phyloP scores from a whole-genome alignment of 64 coral and sea anemone genomes.

The Orbicella faveolata region DNA sequence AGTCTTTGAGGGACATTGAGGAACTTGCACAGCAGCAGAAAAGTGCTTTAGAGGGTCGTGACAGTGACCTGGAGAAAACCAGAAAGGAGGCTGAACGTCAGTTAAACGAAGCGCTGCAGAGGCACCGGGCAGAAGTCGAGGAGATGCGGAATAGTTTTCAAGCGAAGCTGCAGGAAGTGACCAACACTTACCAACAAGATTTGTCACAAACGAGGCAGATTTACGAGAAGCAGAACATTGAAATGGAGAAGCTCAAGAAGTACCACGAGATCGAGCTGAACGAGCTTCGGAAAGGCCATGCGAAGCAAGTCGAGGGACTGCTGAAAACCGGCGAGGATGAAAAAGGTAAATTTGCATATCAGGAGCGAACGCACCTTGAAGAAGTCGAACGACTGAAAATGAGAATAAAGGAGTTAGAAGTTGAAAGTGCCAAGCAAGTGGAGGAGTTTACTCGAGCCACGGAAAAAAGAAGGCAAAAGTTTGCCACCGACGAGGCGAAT shows the following conservation, averaged over 20 bases:
- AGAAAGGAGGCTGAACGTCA: slow-evolving; percentile 61
- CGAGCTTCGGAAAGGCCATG: slow-evolving; percentile 38
- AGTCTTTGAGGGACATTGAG: slow-evolving; percentile 57
- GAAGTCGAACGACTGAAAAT: slow-evolving; percentile 15
- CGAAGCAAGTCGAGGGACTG: slow-evolving; percentile 20
- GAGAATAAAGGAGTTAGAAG: not conserved
- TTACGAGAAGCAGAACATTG: slow-evolving; percentile 83
- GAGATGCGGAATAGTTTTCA: slow-evolving; percentile 73
- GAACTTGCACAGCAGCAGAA: slow-evolving; percentile 70
- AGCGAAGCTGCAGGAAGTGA: slow-evolving; percentile 70
- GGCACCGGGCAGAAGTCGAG: slow-evolving; percentile 61
- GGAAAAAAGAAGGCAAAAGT: slow-evolving; percentile 13
- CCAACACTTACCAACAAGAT: slow-evolving; percentile 56
- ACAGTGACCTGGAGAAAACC: slow-evolving; percentile 40
- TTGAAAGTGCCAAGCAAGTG: not conserved
- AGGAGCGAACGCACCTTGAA: slow-evolving; percentile 5
- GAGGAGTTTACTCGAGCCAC: not conserved
- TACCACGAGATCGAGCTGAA: slow-evolving; percentile 74
- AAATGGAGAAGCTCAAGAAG: slow-evolving; percentile 89
- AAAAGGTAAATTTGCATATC: not conserved
- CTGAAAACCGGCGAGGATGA: slow-evolving; percentile 26
- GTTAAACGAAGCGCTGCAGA: slow-evolving; percentile 51
- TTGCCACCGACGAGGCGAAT: slow-evolving; percentile 1
- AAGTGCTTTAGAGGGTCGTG: slow-evolving; percentile 50
- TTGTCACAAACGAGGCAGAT: slow-evolving; percentile 77